Conservation (phyloP, 2,888 invertebrate genomes). For the Tryphoninae sp. region DNA sequence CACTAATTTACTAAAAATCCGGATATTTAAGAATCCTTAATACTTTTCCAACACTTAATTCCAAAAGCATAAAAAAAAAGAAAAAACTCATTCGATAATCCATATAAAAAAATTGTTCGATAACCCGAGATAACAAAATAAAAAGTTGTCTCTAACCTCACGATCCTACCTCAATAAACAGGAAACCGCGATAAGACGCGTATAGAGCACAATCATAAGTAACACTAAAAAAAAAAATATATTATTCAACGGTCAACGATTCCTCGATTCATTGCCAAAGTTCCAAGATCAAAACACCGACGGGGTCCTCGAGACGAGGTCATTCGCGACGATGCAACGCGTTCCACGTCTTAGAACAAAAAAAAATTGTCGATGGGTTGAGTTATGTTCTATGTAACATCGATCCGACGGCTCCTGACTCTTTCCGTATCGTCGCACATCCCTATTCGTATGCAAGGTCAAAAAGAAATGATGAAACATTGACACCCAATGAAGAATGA, state of each 20-base stretch:
- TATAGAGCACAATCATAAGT: not conserved
- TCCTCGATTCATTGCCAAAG: constrained; percentile 12
- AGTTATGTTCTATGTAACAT: not conserved
- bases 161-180: not conserved
- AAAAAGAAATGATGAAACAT: too few relatives aligned
- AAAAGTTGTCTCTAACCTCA: constrained; percentile 8
- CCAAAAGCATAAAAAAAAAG: not conserved
- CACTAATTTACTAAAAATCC: not conserved
- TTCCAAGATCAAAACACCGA: not conserved
- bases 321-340: constrained; percentile 1
- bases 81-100: not conserved
- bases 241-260: constrained; percentile 41
- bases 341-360: not conserved
- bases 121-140: not conserved
- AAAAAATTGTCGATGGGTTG: not conserved
- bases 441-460: too few relatives aligned
- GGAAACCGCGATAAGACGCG: constrained; percentile 37
- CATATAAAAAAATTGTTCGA: not conserved
- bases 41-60: not conserved
- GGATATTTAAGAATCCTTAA: not conserved
- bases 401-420: too few relatives aligned
- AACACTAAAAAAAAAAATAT: not conserved
- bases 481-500: too few relatives aligned
- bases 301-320: not conserved
- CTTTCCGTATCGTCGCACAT: too few relatives aligned